Evolutionary conservation across 2,888 invertebrate species (phyloP), one percentile per base, ranked within the genome.

Genomic region (Brachyptera risi): DNA sequence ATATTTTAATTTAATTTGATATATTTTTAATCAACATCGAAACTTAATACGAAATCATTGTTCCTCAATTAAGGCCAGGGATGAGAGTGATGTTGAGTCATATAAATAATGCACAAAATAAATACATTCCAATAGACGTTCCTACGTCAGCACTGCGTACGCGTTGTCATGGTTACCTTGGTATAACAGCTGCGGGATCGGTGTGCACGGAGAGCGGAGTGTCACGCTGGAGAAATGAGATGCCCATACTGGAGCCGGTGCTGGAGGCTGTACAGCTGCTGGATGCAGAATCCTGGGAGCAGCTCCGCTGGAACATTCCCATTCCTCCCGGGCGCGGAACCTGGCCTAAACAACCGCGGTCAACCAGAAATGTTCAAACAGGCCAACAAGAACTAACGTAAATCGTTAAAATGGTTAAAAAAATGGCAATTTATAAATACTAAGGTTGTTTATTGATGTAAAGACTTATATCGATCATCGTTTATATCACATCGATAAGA

Each of bases 251-350:
- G 23, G 70, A 70, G 1, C 68, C 68, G 23, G 67, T 65, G 38
- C 64, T 66, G 9, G 65, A 65, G 13, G 58, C 64, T n/a, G n/a
- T n/a, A n/a, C n/a, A n/a, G n/a, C n/a, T n/a, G 38, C 71, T 71
- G 15, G 68, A 68, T 1, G 69, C 69, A 4, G 71, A 71, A 61
- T 71, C 71, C 60, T 70, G 70, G 19, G 68, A 68, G 38, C 65
- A 56, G 17, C 62, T 68, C 7, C 71, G 65, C 37, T 68, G 65
- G 65, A 71, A 71, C 7, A 69, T 68, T n/a, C 47, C 56, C n/a
- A n/a, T n/a, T 7, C 38, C 50, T 9, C 27, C 50, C 24, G 50
- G 50, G 3, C 50, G 26, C 15, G 50, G 27, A 1, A 17, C 26
- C 15, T 15, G 42, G 2, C 42, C 42, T 42, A 21, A 4, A 15